A percentile compares a stretch with the other conserved stretches of the same genome.
phyloP scores from a whole-genome alignment of 1,140 invertebrate species.

The Magallana gigas region DNA sequence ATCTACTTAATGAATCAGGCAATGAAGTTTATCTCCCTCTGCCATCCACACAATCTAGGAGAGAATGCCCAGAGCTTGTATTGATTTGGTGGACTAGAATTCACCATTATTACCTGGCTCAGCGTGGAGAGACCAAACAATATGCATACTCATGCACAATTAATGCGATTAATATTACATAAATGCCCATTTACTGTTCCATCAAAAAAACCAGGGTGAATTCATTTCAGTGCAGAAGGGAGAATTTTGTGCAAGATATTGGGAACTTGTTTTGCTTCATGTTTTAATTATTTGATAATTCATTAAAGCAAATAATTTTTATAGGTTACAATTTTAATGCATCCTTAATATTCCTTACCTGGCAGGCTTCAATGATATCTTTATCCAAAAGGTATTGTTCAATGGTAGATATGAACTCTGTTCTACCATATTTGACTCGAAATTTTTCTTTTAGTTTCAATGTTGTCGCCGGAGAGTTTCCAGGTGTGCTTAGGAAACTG shows the following conservation, averaged over 20 bases:
- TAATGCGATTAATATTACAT: neutral
- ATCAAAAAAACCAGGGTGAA: neutral
- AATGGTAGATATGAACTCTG: slow-evolving; percentile 90
- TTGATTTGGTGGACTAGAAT: slow-evolving; percentile 32
- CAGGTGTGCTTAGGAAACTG: slow-evolving; percentile 61
- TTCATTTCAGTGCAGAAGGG: neutral
- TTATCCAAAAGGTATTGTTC: slow-evolving; percentile 97
- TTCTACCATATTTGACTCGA: slow-evolving; percentile 74
- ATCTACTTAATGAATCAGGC: neutral
- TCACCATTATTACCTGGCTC: slow-evolving; percentile 29
- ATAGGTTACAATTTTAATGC: neutral
- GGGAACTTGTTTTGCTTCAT: neutral
- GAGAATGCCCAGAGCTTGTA: neutral
- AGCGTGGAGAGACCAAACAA: slow-evolving; percentile 1
- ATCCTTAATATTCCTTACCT: slow-evolving; percentile 79
- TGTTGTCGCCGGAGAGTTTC: slow-evolving; percentile 60
- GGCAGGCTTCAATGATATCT: slow-evolving; percentile 92
- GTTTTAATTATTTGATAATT: neutral
- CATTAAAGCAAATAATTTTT: neutral
- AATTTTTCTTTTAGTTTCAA: slow-evolving; percentile 59
- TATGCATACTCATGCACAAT: slow-evolving; percentile 25
- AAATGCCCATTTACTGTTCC: neutral
- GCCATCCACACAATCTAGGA: neutral
- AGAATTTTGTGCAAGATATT: neutral
- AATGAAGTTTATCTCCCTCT: slow-evolving; percentile 25